Evolutionary conservation across 2,797 vertebrate species (phyloP).

Genomic region (Alfaro cultratus): DNA sequence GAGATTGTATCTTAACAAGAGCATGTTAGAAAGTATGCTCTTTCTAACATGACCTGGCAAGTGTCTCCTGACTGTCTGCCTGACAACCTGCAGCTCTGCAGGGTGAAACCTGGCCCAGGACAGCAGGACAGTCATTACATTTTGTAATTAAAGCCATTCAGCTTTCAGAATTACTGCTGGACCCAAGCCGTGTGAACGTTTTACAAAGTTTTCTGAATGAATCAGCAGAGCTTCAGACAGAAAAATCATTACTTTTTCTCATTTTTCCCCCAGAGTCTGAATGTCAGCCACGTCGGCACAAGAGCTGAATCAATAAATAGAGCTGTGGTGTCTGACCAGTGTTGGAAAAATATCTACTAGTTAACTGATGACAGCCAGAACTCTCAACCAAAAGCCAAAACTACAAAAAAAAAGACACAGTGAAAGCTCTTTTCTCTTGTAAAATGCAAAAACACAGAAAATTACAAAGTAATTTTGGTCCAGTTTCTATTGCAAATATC

Average conservation of each 20-base stretch:
- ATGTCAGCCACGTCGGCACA: background rate
- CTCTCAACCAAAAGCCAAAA: too few relatives aligned
- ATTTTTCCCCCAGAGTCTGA: background rate
- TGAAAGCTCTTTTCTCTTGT: background rate
- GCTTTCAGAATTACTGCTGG: background rate
- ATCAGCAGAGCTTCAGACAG: constrained; percentile 1
- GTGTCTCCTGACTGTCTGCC: background rate
- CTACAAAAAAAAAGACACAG: background rate
- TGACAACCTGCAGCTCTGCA: background rate
- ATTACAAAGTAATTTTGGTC: too few relatives aligned
- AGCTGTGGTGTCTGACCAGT: background rate
- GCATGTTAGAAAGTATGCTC: background rate
- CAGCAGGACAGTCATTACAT: background rate
- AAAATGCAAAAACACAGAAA: too few relatives aligned
- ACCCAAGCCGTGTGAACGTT: background rate
- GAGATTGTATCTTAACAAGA: background rate
- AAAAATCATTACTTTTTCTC: constrained; percentile 1
- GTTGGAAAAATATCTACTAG: background rate
- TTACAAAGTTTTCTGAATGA: background rate
- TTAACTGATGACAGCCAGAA: background rate
- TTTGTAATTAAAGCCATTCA: background rate
- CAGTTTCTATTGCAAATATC: too few relatives aligned
- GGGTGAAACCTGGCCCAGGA: background rate
- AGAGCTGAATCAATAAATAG: background rate
- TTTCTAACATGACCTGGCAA: background rate